phyloP scores from a whole-genome alignment of 2,797 vertebrate genomes.

The Coranthus polyacanthus region DNA sequence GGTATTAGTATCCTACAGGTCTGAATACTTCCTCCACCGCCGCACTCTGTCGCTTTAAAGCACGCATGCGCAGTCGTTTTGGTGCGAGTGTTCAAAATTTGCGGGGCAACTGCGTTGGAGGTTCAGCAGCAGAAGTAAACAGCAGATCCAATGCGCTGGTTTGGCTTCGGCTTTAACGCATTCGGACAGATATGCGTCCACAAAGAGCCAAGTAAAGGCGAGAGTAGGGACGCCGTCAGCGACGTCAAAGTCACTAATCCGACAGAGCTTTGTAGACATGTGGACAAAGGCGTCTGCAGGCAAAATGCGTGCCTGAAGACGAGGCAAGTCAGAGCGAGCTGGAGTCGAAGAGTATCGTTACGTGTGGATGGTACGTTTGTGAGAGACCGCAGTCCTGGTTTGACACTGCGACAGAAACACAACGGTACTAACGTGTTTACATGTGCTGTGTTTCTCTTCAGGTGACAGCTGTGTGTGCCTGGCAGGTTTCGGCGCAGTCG shows the following conservation, averaged over 20 bases:
- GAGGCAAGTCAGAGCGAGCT: slow-evolving; percentile 68
- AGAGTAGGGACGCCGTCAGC: not conserved
- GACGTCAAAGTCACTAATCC: slow-evolving; percentile 66
- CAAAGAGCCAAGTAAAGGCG: not conserved
- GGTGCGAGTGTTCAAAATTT: not conserved
- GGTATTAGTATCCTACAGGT: too few species aligned
- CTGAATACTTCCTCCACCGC: too few species aligned
- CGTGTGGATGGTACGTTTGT: slow-evolving; percentile 52
- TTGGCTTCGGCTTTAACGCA: slow-evolving; percentile 89
- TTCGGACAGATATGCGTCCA: slow-evolving; percentile 82
- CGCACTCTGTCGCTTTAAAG: too few species aligned
- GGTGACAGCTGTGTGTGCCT: slow-evolving; percentile 73
- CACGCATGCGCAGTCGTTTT: slow-evolving; percentile 43
- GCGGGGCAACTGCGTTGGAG: slow-evolving; percentile 28
- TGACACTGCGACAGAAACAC: not conserved
- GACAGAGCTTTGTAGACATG: slow-evolving; percentile 31
- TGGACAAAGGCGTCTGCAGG: not conserved
- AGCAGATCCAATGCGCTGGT: slow-evolving; percentile 80
- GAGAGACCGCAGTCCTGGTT: not conserved
- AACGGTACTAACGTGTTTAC: not conserved
- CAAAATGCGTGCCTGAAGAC: not conserved
- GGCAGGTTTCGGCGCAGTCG: slow-evolving; percentile 73
- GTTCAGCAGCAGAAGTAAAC: not conserved
- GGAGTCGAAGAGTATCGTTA: slow-evolving; percentile 80
- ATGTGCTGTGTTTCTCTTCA: slow-evolving; percentile 7